A percentile compares a stretch with the other conserved stretches of the same genome.
These are phyloP conservation scores for Delichon dasypus DNA, from an alignment of 2,797 vertebrate species.

Conservation along the genomic window DNA sequence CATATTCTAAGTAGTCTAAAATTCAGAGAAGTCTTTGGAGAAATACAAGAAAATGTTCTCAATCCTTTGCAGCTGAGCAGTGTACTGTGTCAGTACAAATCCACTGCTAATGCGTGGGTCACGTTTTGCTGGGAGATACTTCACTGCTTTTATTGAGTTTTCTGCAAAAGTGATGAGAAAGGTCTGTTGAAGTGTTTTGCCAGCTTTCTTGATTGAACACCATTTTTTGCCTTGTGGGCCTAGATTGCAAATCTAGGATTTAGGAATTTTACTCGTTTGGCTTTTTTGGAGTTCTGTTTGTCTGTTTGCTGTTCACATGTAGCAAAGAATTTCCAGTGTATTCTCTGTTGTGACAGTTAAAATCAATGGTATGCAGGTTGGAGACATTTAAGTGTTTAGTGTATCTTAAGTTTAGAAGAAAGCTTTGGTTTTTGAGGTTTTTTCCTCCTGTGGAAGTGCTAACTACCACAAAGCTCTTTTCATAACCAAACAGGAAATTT, in stretches of 20 bases:
- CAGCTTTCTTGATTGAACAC: neutral
- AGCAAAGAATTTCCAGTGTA: neutral
- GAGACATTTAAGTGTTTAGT: neutral
- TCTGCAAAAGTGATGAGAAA: neutral
- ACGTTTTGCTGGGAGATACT: neutral
- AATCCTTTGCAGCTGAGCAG: neutral
- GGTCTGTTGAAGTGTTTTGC: neutral
- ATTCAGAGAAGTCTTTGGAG: neutral
- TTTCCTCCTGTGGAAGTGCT: neutral
- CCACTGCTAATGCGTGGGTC: neutral
- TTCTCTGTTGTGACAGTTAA: neutral
- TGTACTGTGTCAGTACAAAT: neutral
- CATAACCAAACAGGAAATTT: neutral
- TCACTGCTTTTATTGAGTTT: neutral
- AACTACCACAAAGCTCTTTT: neutral
- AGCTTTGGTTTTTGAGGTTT: accelerated
- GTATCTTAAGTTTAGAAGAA: neutral
- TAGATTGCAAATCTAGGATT: neutral
- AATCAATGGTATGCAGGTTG: neutral
- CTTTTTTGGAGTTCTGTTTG: neutral
- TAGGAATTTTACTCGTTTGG: neutral
- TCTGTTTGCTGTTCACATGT: neutral
- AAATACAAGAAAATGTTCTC: neutral
- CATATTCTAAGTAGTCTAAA: neutral
- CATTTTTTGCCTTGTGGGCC: neutral